A percentile compares a stretch with the other conserved stretches of the same genome.
Conservation (phyloP, 2,888 invertebrate species). For the Megaustenia siamemsis region DNA sequence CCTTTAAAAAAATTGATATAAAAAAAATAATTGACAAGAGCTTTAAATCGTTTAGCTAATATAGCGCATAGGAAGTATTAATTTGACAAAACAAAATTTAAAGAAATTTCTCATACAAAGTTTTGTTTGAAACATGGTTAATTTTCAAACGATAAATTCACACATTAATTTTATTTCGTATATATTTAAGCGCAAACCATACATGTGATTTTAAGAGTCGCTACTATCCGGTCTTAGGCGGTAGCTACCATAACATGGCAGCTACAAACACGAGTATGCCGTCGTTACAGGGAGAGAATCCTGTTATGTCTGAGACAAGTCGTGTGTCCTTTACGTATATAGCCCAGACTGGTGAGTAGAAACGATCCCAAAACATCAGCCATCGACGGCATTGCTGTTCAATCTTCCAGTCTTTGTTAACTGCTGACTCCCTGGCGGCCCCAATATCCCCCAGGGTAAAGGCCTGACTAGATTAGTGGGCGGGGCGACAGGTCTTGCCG, state of each 20-base stretch:
- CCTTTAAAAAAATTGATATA: too few species aligned
- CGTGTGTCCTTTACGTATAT: conserved; percentile 8
- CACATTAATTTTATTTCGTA: too few species aligned
- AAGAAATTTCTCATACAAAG: too few species aligned
- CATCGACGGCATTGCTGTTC: conserved; percentile 21
- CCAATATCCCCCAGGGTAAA: conserved; percentile 12
- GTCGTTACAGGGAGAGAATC: background rate
- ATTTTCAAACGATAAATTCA: too few species aligned
- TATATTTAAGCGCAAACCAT: too few species aligned
- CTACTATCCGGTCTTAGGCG: background rate
- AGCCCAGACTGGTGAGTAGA: conserved; percentile 12
- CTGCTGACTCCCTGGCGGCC: conserved; percentile 30
- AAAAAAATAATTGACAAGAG: too few species aligned
- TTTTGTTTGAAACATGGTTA: too few species aligned
- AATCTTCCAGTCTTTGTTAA: conserved; percentile 45
- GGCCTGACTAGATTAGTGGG: conserved; percentile 21
- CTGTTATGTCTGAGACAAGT: background rate
- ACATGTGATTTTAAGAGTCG: background rate
- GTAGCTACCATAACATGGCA: too few species aligned
- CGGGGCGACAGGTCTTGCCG: conserved; percentile 25
- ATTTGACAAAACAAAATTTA: too few species aligned
- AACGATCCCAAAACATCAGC: conserved; percentile 29
- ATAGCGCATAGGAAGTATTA: too few species aligned
- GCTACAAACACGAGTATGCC: background rate
- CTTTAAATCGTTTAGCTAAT: too few species aligned